Evolutionary conservation across 1,140 invertebrate species (phyloP).

Genomic region (Halictus rubicundus): DNA sequence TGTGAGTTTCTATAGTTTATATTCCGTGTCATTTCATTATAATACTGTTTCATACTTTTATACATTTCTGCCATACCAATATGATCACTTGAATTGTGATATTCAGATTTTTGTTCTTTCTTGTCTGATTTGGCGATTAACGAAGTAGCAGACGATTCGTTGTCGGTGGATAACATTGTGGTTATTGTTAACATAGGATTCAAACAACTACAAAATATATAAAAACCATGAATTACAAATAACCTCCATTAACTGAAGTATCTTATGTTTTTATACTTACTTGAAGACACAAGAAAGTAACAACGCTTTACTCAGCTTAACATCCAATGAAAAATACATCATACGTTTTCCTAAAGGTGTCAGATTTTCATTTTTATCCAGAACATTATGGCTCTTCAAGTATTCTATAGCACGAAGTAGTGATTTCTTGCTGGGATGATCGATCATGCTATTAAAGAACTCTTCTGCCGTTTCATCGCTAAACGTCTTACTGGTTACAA

Average conservation of each 20-base stretch:
- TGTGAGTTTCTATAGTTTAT: too few species aligned
- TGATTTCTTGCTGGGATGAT: conserved; percentile 79
- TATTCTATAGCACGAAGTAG: conserved; percentile 80
- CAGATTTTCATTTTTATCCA: conserved; percentile 81
- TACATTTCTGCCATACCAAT: conserved; percentile 71
- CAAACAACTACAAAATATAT: conserved; percentile 72
- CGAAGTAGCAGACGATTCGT: conserved; percentile 66
- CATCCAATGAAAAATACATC: conserved; percentile 80
- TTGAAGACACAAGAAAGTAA: conserved; percentile 81
- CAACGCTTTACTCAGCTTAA: conserved; percentile 82
- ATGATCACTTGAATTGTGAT: conserved; percentile 81
- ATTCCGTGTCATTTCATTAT: fast-evolving
- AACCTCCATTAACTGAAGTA: background rate
- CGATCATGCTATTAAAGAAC: conserved; percentile 81
- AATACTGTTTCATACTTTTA: fast-evolving
- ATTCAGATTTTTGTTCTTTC: conserved; percentile 78
- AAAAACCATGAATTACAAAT: background rate
- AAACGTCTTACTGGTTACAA: conserved; percentile 83
- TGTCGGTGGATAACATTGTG: conserved; percentile 66
- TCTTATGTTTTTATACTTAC: conserved; percentile 61
- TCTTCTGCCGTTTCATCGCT: conserved; percentile 77
- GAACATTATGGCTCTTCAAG: conserved; percentile 80
- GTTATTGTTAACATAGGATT: conserved; percentile 74
- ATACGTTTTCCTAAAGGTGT: conserved; percentile 82
- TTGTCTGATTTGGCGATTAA: conserved; percentile 70